phyloP scores from a whole-genome alignment of 2,797 vertebrate genomes.

The Sebastes variabilis region DNA sequence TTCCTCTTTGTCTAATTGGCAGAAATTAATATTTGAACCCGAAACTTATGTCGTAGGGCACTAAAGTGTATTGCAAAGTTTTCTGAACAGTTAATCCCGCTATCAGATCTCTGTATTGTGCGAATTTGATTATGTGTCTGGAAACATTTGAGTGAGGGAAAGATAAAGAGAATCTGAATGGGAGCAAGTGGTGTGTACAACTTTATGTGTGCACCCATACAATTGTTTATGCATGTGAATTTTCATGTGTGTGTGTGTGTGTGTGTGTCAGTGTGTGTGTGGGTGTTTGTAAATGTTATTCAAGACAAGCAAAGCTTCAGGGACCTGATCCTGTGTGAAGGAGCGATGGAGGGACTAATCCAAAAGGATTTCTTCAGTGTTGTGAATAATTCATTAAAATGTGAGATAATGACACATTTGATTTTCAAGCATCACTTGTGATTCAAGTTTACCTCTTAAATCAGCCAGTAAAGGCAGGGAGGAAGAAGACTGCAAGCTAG shows the following conservation, averaged over 20 bases:
- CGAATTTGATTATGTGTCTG: constrained; percentile 18
- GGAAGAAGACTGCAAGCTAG: background rate
- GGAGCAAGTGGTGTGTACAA: background rate
- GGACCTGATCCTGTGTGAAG: constrained; percentile 15
- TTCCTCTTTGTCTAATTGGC: background rate
- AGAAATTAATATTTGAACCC: constrained; percentile 32
- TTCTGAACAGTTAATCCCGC: constrained; percentile 33
- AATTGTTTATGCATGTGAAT: background rate
- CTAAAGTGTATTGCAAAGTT: constrained; percentile 11
- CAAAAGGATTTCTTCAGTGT: constrained; percentile 32
- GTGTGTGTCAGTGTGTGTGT: background rate
- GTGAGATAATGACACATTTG: constrained; percentile 37
- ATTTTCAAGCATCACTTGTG: constrained; percentile 42
- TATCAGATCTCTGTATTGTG: constrained; percentile 28
- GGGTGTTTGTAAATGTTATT: constrained; percentile 12
- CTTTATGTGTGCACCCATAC: background rate
- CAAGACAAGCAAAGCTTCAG: background rate
- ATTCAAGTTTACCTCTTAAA: background rate
- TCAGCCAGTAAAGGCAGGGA: background rate
- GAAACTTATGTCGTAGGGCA: background rate
- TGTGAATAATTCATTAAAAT: constrained; percentile 54
- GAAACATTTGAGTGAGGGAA: background rate
- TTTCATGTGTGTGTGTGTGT: background rate
- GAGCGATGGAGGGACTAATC: constrained; percentile 31
- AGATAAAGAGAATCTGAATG: constrained; percentile 8